These are phyloP conservation scores for Lycaena phlaeas DNA, from an alignment of 2,888 invertebrate genomes.

Conservation along the genomic window DNA sequence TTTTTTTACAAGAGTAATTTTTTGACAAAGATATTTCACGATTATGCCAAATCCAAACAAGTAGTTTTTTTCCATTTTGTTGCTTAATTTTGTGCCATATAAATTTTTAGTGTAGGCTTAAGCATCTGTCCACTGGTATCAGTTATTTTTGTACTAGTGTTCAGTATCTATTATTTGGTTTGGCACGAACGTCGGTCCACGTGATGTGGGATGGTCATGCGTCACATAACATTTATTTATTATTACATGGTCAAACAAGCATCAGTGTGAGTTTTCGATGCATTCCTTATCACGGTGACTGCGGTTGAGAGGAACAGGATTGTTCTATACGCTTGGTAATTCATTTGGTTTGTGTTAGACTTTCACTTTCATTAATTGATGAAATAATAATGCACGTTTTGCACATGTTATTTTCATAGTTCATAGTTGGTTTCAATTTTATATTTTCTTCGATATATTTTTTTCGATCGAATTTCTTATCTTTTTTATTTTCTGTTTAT, in stretches of 20 bases:
- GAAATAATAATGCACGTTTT: no score
- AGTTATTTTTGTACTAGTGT: slow-evolving; percentile 26
- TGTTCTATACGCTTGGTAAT: background rate
- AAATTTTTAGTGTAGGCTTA: slow-evolving; percentile 1
- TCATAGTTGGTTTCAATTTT: no score
- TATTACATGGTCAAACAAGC: slow-evolving; percentile 28
- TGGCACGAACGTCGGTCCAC: slow-evolving; percentile 36
- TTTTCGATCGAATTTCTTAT: no score
- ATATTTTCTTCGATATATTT: no score
- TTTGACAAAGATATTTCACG: no score
- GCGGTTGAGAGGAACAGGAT: background rate
- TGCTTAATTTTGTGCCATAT: background rate
- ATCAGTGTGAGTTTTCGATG: slow-evolving; percentile 19
- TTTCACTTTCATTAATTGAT: no score
- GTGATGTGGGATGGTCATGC: slow-evolving; percentile 29
- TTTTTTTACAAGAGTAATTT: no score
- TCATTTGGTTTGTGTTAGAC: no score
- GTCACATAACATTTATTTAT: slow-evolving; percentile 21
- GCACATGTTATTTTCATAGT: no score
- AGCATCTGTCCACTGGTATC: slow-evolving; percentile 16
- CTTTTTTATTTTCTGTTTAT: no score
- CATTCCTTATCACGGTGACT: background rate
- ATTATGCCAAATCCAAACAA: no score
- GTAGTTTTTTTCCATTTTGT: no score
- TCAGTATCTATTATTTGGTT: slow-evolving; percentile 25